phyloP scores from a whole-genome alignment of 2,888 invertebrate species.

The Nemurella pictetii region DNA sequence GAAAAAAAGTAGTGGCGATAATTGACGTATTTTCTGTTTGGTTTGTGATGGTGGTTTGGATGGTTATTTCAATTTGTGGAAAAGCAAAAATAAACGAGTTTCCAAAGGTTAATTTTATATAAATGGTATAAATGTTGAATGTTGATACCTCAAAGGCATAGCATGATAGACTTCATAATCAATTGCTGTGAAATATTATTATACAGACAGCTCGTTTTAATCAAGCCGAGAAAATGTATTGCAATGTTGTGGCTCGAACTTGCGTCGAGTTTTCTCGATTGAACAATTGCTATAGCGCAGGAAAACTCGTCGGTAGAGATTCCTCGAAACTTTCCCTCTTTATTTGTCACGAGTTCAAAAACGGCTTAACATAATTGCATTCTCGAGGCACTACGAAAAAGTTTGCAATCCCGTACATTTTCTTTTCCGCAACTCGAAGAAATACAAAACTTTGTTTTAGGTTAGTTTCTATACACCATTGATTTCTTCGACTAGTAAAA shows the following conservation, averaged over 20 bases:
- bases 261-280: background rate
- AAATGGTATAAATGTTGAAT: background rate
- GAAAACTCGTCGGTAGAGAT: background rate
- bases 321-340: background rate
- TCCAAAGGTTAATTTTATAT: background rate
- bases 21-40: background rate
- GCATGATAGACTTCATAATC: too few relatives aligned
- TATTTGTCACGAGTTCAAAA: slow-evolving; percentile 11
- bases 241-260: background rate
- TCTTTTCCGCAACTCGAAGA: background rate
- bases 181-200: background rate
- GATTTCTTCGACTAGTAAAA: background rate
- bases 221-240: background rate
- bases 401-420: background rate
- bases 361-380: slow-evolving; percentile 19
- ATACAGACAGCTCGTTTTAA: background rate
- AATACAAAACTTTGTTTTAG: background rate
- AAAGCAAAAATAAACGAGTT: background rate
- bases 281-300: background rate
- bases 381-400: background rate
- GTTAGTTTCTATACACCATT: background rate
- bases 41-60: background rate
- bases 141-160: too few relatives aligned
- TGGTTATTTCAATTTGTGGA: background rate
- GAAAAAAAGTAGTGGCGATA: background rate